Base-by-base conservation (phyloP, 2,797 vertebrate species). In the Acanthurus tractus region DNA sequence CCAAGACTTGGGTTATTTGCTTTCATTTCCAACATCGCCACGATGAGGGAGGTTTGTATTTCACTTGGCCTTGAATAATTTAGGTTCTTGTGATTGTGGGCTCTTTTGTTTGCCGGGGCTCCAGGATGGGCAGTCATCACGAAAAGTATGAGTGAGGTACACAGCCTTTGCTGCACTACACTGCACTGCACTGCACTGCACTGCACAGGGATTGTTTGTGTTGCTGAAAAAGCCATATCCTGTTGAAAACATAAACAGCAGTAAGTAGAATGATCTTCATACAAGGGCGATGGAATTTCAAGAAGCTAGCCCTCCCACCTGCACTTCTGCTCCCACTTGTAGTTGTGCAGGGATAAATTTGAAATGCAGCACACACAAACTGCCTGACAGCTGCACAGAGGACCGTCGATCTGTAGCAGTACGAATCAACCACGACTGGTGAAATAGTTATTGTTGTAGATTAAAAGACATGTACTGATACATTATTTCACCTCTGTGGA, bases 21-120 rank as follows among this genome's bases (percentile, higher is more conserved):
- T 54, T 45, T 83, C 75, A 80, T 85, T 83, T 89, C 70, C 83
- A 80, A 72, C 75, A 85, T 77, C 66, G 63, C 68, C 87, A 52
- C 77, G 71, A 74, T 58, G 62, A 77, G 65, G 78, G 63, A 76
- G 93, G 78, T 68, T 94, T 86, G 62, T 70, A 72, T 95, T 96
- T 89, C 95, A 88, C 82, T 73, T 71, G 40, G 63, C 48, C 58
- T 85, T 96, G 72, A 95, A 95, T 96, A 92, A 96, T 96, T 96
- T 81, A 96, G 85, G 42, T 82, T 57, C 79, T 82, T 92, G 82
- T 89, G 88, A 91, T 94, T 93, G 91, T 84, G 88, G 82, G 70
- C 74, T 82, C 87, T 89, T 91, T 94, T 94, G 93, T 95, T 87
- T 86, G 87, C 82, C 63, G 48, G 81, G 88, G 92, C 87, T 86